Base-by-base conservation (phyloP, 2,797 vertebrate species). In the Gila robusta region DNA sequence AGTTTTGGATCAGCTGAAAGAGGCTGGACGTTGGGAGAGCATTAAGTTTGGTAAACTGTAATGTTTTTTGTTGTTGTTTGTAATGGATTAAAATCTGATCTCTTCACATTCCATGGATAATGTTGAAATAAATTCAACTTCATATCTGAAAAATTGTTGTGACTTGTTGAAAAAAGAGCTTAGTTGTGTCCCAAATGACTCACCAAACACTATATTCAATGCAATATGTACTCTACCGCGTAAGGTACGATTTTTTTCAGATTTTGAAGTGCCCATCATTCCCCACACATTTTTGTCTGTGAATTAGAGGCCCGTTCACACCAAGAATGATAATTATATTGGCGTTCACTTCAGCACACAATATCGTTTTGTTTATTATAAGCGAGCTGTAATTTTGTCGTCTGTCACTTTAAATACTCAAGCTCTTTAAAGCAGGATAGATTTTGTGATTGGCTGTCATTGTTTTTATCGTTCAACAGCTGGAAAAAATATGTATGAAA, bases 91-190 rank as follows among this genome's bases (percentile, higher is more conserved):
- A 10, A 87, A 74, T 86, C 37, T 59, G 81, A 52, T 88, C 28
- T 89, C 80, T 26, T 83, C 26, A 92, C 93, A 95, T 95, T 95
- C 93, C 93, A 76, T 81, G 32, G 17, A 91, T 91, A 79, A 74
- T 90, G n/a, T 39, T 54, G 16, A 87, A 95, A 95, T 95, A 95
- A 95, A 95, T 37, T 77, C 74, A 37, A 4, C 52, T 23, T 47
- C 17, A 19, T 32, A 7, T 79, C 39, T 66, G 54, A 66, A 44
- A 26, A 14, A 17, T 71, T 11, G 26, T 37, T 83, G 59, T 52
- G 59, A 17, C 21, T 76, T 52, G 11, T 21, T 41, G 3, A 35
- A 14, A 79, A n/a, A 59, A 62, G 7, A 62, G 6, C 41, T 16
- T 78, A 59, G 4, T 19, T 74, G 28, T 67, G 66, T 56, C 21